Evolutionary conservation across 2,888 invertebrate genomes (phyloP), one percentile per base, ranked within the genome.

Genomic region (Microctonus hyperodae): DNA sequence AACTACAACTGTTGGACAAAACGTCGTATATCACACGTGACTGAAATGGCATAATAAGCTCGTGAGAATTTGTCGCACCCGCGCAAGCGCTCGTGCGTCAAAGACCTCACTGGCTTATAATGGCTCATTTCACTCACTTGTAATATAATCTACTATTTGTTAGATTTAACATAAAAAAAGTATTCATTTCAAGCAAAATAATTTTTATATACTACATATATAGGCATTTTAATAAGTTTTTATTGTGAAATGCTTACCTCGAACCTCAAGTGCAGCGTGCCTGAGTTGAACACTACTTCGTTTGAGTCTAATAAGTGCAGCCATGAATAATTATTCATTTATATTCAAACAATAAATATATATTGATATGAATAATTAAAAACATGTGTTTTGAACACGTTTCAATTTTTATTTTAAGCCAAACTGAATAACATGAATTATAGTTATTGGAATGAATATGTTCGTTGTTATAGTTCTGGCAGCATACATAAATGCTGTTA

Each of bases 251-350:
- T 56, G 3, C 40, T 71, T 78, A 87, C 88, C 88, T 80, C 86
- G 86, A 61, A 88, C 87, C 73, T 87, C 86, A 77, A 86, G 86
- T 25, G 87, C 88, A n/a, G 87, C 87, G 70, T 83, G 84, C 76
- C 87, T 86, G 55, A 88, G 76, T 77, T 88, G 88, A 56, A 88
- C 86, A 76, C 87, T 88, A 55, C 88, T 85, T 62, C 87, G 82
- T 78, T 88, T 88, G 20, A 87, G 79, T 69, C 81, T 82, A 40
- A 82, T 79, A 33, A 83, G 79, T 40, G 83, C 83, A 51, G 83
- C 83, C 83, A 83, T 83, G 57, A 67, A 74, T 53, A 69, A 72
- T 72, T 71, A 69, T 68, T 22, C 35, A 68, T 60, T 61, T 51
- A 64, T 58, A 63, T 23, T 63, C 72, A 70, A 64, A 71, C 73